Base-by-base conservation (phyloP, 2,113 vertebrate species). In the Pionites leucogaster region DNA sequence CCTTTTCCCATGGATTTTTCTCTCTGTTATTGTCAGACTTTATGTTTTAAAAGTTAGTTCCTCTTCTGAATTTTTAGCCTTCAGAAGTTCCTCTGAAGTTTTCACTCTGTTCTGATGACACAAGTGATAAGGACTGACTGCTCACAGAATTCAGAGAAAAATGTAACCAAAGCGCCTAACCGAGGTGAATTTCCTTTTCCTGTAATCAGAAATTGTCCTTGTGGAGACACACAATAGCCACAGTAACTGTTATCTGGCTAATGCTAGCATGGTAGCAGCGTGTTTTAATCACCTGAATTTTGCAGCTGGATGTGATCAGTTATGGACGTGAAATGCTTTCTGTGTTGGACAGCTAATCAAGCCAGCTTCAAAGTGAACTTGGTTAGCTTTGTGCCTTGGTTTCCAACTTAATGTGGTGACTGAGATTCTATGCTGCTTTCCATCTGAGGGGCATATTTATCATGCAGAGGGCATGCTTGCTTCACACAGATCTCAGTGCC, bases 91-190 rank as follows among this genome's bases (percentile, higher is more conserved):
- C 37, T 85, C 82, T 88, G 47, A 79, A 95, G 44, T 50, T 91
- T 91, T 95, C 62, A 63, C 62, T 82, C 52, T 96, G 88, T 86
- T 95, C 82, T 90, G 94, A 96, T 97, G 64, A 50, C 33, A 89
- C 17, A 13, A 15, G 57, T 3, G 92, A 95, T 96, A 96, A 95
- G 71, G 15, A 64, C 82, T 83, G 67, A 72, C 46, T 88, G 67
- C 64, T 91, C 82, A 71, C 42, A 96, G 72, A 95, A 95, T 99
- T 99, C 98, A 95, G 82, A 98, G 98, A 99, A 99, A 93, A 93
- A 52, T 50, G 52, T 98, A 98, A 98, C 97, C 98, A 94, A 42
- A 95, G 80, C 20, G 88, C 95, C 95, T 98, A 97, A 98, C 96
- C 67, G 41, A n/a, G 75, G 86, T 92, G 95, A 94, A 93, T 98